phyloP scores from a whole-genome alignment of 2,113 vertebrate genomes.

The Noturus placidus region DNA sequence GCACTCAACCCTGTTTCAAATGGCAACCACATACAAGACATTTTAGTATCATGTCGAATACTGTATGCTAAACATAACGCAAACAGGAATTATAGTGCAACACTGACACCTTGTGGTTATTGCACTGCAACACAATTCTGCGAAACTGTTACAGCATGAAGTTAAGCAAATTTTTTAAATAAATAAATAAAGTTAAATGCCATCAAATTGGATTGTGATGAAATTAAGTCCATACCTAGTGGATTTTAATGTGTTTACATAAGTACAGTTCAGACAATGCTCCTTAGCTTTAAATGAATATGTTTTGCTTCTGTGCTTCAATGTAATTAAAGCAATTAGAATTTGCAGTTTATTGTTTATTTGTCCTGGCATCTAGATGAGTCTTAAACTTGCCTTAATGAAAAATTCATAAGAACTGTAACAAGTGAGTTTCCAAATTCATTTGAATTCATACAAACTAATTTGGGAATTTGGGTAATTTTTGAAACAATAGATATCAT shows the following conservation, averaged over 20 bases:
- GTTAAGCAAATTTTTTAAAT: not conserved
- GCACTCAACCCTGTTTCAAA: not conserved
- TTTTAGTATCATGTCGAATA: not conserved
- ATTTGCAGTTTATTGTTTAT: not conserved
- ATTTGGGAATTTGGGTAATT: not conserved
- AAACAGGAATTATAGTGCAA: not conserved
- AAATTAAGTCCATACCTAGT: not conserved
- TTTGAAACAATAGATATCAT: not conserved
- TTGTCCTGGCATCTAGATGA: not conserved
- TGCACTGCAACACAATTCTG: not conserved
- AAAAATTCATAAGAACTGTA: not conserved
- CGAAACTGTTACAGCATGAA: no score
- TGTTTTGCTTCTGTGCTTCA: not conserved
- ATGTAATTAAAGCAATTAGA: not conserved
- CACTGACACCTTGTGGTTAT: conserved; percentile 30
- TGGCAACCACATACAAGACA: not conserved
- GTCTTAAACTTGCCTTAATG: not conserved
- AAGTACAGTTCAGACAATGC: not conserved
- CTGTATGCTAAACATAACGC: not conserved
- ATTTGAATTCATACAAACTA: not conserved
- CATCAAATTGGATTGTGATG: not conserved
- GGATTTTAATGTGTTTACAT: not conserved
- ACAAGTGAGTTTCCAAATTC: not conserved
- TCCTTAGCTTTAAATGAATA: not conserved
- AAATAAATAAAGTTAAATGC: not conserved